Conservation (phyloP, 1,140 invertebrate species). For the Drosophila equinoxialis region DNA sequence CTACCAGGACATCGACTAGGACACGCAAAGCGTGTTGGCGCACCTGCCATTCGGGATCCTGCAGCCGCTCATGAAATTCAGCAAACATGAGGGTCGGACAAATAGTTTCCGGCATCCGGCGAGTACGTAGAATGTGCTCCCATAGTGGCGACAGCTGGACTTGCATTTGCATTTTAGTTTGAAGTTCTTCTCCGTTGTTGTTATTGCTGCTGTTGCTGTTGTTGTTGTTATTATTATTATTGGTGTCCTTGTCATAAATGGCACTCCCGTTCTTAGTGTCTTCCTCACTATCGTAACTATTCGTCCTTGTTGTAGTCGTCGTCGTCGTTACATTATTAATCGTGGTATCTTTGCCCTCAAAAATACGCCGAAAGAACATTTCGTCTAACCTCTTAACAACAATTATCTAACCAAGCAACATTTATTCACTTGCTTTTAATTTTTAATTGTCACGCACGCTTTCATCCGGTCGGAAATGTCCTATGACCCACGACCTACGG, state of each 20-base stretch:
- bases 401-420: constrained; percentile 52
- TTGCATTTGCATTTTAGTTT: constrained; percentile 18
- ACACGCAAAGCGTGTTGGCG: constrained; percentile 90
- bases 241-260: constrained; percentile 47
- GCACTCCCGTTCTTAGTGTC: constrained; percentile 5
- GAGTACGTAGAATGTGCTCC: constrained; percentile 88
- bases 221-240: constrained; percentile 38
- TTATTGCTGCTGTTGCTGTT: constrained; percentile 45
- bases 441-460: constrained; percentile 64
- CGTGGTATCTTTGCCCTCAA: constrained; percentile 60
- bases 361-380: constrained; percentile 77
- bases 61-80: constrained; percentile 88
- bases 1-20: constrained; percentile 88
- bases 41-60: constrained; percentile 91
- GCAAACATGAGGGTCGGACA: constrained; percentile 87
- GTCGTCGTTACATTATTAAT: constrained; percentile 29
- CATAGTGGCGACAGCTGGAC: constrained; percentile 89
- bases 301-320: constrained; percentile 18
- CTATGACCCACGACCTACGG: constrained; percentile 8
- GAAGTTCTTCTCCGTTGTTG: constrained; percentile 30
- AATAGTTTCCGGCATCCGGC: constrained; percentile 85
- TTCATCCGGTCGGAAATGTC: constrained; percentile 53
- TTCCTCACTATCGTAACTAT: constrained; percentile 5
- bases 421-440: constrained; percentile 59
- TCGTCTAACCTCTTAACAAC: not conserved